Percentiles rank a stretch among this genome's conserved stretches.
Evolutionary conservation across 1,140 invertebrate species (phyloP).

Genomic region (Spodoptera litura): DNA sequence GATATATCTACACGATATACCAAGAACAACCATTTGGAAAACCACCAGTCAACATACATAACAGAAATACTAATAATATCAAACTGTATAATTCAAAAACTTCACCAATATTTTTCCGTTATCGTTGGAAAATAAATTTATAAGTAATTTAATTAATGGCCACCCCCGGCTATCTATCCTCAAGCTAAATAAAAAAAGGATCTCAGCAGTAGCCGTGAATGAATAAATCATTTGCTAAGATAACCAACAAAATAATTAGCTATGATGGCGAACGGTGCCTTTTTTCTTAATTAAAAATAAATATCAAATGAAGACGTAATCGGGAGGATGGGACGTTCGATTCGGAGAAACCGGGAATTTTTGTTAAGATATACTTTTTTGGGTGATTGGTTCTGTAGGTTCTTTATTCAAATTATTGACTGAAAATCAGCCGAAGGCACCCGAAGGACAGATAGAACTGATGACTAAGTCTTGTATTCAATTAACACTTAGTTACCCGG

Average conservation of each 20-base stretch:
- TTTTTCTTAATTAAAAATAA: slow-evolving; percentile 80
- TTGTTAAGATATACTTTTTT: background rate
- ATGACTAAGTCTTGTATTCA: no score
- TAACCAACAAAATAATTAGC: slow-evolving; percentile 69
- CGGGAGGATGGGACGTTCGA: slow-evolving; percentile 60
- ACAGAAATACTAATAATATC: background rate
- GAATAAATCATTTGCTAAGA: slow-evolving; percentile 68
- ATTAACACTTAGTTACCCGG: no score
- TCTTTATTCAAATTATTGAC: no score
- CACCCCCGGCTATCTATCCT: slow-evolving; percentile 54
- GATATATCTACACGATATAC: no score
- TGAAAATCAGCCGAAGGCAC: no score
- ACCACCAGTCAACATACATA: background rate
- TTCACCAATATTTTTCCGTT: slow-evolving; percentile 47
- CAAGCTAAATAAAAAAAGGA: slow-evolving; percentile 55
- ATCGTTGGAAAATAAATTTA: slow-evolving; percentile 51
- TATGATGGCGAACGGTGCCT: slow-evolving; percentile 51
- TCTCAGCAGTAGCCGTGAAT: slow-evolving; percentile 32
- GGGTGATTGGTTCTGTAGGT: background rate
- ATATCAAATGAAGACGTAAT: slow-evolving; percentile 73
- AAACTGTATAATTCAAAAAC: slow-evolving; percentile 17
- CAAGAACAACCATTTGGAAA: no score
- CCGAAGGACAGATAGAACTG: no score
- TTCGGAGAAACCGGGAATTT: slow-evolving; percentile 3
- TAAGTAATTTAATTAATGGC: slow-evolving; percentile 55